A percentile compares a stretch with the other conserved stretches of the same genome.
Evolutionary conservation across 2,113 vertebrate genomes (phyloP).

Genomic region (Mystacornis crossleyi): DNA sequence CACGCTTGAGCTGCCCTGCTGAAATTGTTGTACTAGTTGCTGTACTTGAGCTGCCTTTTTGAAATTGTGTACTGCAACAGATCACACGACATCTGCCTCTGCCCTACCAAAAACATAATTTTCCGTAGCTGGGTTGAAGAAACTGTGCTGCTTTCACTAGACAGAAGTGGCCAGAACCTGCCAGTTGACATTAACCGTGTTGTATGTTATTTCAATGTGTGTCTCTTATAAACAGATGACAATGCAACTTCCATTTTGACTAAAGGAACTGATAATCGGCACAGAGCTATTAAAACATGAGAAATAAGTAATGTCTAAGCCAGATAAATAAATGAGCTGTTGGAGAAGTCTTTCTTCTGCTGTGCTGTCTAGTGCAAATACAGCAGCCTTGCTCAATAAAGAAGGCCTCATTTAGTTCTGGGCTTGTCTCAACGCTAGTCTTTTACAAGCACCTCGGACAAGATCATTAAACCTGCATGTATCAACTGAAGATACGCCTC

Average conservation of each 20-base stretch:
- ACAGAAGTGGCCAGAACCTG: conserved; percentile 2
- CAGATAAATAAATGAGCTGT: neutral
- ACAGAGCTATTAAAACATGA: neutral
- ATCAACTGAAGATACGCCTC: neutral
- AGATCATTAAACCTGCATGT: conserved; percentile 20
- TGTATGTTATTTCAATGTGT: conserved; percentile 6
- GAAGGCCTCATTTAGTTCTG: neutral
- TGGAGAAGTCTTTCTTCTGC: neutral
- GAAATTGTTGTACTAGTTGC: neutral
- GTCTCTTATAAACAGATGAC: conserved; percentile 31
- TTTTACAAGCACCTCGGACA: conserved; percentile 12
- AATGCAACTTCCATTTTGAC: conserved; percentile 17
- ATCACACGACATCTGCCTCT: neutral
- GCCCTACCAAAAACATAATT: neutral
- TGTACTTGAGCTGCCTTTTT: neutral
- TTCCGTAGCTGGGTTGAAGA: neutral
- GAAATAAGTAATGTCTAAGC: neutral
- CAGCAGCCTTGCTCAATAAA: conserved; percentile 6
- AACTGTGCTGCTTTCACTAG: neutral
- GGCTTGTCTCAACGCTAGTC: conserved; percentile 14
- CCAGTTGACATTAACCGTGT: neutral
- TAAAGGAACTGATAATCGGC: neutral
- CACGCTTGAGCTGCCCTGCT: neutral
- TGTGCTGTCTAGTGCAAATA: neutral
- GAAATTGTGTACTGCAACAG: neutral